Evolutionary conservation across 2,113 vertebrate species (phyloP).

Genomic region (Orycteropus afer): DNA sequence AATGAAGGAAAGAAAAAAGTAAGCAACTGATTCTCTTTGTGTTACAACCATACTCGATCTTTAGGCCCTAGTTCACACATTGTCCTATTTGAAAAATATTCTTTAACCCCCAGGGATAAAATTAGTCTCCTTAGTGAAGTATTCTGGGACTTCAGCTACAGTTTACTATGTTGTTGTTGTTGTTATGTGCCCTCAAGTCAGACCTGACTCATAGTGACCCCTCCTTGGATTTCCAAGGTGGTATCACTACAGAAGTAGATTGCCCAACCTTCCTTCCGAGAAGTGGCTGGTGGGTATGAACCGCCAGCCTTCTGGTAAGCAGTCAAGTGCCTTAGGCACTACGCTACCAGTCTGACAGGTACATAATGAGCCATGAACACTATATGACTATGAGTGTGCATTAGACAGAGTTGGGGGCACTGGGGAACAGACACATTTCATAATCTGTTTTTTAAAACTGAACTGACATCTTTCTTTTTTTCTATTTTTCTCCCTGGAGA

Average conservation of each 20-base stretch:
- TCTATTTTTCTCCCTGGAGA: neutral
- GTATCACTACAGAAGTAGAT: too few species aligned
- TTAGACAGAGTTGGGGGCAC: neutral
- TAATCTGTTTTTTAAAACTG: neutral
- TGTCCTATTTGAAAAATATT: neutral
- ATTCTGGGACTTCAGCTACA: neutral
- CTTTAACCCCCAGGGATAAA: neutral
- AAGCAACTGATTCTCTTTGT: neutral
- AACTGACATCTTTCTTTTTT: neutral
- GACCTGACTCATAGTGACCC: too few species aligned
- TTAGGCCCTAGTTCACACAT: neutral
- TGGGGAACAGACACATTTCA: neutral
- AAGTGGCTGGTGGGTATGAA: too few species aligned
- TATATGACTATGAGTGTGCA: neutral
- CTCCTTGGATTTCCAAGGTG: too few species aligned
- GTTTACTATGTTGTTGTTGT: neutral
- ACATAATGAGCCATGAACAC: neutral
- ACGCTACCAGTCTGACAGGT: too few species aligned
- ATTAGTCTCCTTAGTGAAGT: neutral
- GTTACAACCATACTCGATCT: neutral
- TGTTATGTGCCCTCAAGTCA: too few species aligned
- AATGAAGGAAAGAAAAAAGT: neutral
- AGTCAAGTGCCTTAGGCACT: too few species aligned
- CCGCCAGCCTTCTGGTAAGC: too few species aligned
- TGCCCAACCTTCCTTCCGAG: too few species aligned